Evolutionary conservation across 2,888 invertebrate genomes (phyloP).

Genomic region (Aphelenchoides bicaudatus): DNA sequence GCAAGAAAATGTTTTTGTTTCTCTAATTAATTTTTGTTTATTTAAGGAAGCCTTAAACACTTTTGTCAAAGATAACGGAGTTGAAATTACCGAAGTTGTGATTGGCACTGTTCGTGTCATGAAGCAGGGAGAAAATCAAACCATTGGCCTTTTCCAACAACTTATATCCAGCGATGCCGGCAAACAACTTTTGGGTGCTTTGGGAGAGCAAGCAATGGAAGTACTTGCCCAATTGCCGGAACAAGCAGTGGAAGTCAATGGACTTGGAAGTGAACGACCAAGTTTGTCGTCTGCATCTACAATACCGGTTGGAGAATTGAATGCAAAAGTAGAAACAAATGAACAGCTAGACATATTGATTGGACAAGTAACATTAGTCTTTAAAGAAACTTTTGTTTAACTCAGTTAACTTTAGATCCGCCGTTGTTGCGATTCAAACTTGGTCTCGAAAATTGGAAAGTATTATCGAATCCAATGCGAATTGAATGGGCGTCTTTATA

Average conservation of each 20-base stretch:
- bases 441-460: constrained; percentile 34
- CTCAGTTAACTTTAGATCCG: no score
- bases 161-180: constrained; percentile 28
- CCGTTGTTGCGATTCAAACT: constrained; percentile 26
- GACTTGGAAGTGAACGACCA: no score
- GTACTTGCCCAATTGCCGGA: not conserved
- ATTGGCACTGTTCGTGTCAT: constrained; percentile 59
- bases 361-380: no score
- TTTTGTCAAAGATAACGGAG: constrained; percentile 60
- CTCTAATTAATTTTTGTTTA: no score
- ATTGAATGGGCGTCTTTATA: constrained; percentile 11
- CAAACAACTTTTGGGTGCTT: constrained; percentile 21
- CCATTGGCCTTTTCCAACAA: constrained; percentile 25
- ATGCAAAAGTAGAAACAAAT: constrained; percentile 19
- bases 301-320: no score
- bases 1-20: no score
- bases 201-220: constrained; percentile 21
- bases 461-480: constrained; percentile 32
- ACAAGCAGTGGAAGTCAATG: not conserved
- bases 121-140: constrained; percentile 54
- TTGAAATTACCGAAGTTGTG: constrained; percentile 61
- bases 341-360: no score
- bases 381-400: no score
- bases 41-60: constrained; percentile 61
- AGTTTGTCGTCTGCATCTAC: no score